Conservation (phyloP, 2,888 invertebrate genomes). For the Biston stratarius region DNA sequence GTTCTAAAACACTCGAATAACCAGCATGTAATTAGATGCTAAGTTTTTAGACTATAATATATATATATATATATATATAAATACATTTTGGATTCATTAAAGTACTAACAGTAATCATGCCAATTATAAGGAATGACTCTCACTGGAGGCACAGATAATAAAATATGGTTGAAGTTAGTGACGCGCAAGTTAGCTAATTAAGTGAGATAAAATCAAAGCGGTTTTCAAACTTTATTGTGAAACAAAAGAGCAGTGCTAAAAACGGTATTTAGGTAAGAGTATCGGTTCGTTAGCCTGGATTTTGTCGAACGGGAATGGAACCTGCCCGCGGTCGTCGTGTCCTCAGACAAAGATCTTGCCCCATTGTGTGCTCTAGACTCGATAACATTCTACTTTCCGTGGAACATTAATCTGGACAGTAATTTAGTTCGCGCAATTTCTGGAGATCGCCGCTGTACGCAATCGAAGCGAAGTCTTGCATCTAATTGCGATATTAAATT, state of each 20-base stretch:
- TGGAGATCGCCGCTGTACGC: constrained; percentile 12
- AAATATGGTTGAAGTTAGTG: constrained; percentile 2
- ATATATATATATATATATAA: background rate
- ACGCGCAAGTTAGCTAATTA: constrained; percentile 20
- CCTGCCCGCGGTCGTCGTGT: constrained; percentile 71
- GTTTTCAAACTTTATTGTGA: constrained; percentile 29
- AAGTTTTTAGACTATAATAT: too few relatives aligned
- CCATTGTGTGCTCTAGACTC: constrained; percentile 77
- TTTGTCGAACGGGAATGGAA: constrained; percentile 78
- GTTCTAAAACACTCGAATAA: background rate
- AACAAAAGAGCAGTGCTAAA: constrained; percentile 53
- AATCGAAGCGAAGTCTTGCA: constrained; percentile 6
- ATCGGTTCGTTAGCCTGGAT: constrained; percentile 78
- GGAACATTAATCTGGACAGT: constrained; percentile 44
- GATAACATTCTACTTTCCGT: constrained; percentile 74
- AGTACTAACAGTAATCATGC: background rate
- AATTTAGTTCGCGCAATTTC: constrained; percentile 33
- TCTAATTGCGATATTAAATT: constrained; percentile 19
- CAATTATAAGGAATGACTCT: too few relatives aligned
- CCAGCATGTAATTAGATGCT: background rate
- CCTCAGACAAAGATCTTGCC: constrained; percentile 75
- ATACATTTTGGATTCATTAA: background rate
- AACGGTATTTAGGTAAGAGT: constrained; percentile 67
- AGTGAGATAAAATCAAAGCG: constrained; percentile 20
- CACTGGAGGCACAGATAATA: too few relatives aligned